A percentile compares a stretch with the other conserved stretches of the same genome.
Conservation (phyloP, 1,140 invertebrate genomes). For the Drosophila trapezifrons region DNA sequence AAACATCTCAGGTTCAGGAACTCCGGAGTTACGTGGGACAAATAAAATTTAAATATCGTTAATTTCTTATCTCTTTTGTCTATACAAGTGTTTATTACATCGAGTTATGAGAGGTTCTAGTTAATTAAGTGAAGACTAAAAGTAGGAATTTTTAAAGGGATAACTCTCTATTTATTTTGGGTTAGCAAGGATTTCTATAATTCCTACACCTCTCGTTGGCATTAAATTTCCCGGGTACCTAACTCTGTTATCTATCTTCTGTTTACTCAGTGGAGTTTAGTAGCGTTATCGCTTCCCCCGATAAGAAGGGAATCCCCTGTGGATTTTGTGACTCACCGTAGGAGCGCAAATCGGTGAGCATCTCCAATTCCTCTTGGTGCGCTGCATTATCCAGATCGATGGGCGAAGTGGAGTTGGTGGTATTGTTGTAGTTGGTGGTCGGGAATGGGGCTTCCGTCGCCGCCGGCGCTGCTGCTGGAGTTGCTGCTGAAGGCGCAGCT, state of each 20-base stretch:
- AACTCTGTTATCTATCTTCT: not conserved
- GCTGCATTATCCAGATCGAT: slow-evolving; percentile 65
- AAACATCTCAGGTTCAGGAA: not conserved
- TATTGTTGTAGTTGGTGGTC: slow-evolving; percentile 45
- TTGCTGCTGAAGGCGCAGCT: slow-evolving; percentile 12
- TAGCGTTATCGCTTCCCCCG: not conserved
- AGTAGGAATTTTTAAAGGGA: not conserved
- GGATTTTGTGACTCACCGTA: slow-evolving; percentile 61
- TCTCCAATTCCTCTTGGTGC: slow-evolving; percentile 66
- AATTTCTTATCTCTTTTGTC: too few species aligned
- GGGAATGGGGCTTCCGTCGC: slow-evolving; percentile 18
- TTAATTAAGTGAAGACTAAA: not conserved
- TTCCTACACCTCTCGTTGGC: not conserved
- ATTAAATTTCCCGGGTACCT: not conserved
- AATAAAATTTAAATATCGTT: too few species aligned
- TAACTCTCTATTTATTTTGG: not conserved
- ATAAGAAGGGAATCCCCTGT: not conserved
- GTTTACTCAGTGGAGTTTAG: not conserved
- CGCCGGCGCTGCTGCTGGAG: slow-evolving; percentile 43
- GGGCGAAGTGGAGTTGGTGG: slow-evolving; percentile 60
- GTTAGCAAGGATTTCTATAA: too few species aligned
- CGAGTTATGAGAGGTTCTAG: too few species aligned
- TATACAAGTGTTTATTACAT: too few species aligned
- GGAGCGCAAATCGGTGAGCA: slow-evolving; percentile 67
- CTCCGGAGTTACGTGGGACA: too few species aligned